Base-by-base conservation (phyloP, 64 coral and sea anemone genomes). In the Astreopora myriophthalma region DNA sequence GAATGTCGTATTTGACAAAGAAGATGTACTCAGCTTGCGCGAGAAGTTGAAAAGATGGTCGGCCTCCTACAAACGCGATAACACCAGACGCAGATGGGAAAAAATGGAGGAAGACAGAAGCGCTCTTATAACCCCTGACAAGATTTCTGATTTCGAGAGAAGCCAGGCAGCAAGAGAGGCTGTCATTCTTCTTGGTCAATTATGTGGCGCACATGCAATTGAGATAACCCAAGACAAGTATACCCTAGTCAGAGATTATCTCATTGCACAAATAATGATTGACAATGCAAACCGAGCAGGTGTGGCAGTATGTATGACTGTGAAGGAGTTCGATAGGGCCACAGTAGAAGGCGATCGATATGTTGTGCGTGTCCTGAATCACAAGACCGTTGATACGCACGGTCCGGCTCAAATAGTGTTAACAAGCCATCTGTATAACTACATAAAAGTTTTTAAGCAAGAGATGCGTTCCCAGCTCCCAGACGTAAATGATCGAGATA, bases 391-490 rank as follows among this genome's bases (percentile, higher is more conserved):
- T 0, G 46, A 90, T 19, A 76, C 55, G 13, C 76, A 96, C 38
- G 94, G 94, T 44, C 94, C 94, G 10, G 94, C 89, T 12, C 58
- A 87, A n/a, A 28, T 92, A n/a, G 94, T 95, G 1, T 34, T 95
- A n/a, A 81, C 63, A 22, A 84, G 24, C 9, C 80, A 73, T 52
- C 57, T 92, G 10, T 66, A 95, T 49, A 86, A 65, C 33, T 95
- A 85, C 89, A 25, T 95, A 24, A 74, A 78, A 19, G 87, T 95
- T 64, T 95, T 80, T 71, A 25, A 74, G 37, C 12, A 86, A 9
- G 63, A 75, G 33, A 23, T 95, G 26, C 75, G 75, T 62, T 49
- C 65, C 35, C 25, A 46, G 24, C 28, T 87, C 22, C 62, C 74
- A 10, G 28, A 49, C 31, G 48, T 92, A 16, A 36, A 22, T 37